These are phyloP conservation scores for Actenoides lindsayi DNA, from an alignment of 2,113 vertebrate species.

Conservation along the genomic window DNA sequence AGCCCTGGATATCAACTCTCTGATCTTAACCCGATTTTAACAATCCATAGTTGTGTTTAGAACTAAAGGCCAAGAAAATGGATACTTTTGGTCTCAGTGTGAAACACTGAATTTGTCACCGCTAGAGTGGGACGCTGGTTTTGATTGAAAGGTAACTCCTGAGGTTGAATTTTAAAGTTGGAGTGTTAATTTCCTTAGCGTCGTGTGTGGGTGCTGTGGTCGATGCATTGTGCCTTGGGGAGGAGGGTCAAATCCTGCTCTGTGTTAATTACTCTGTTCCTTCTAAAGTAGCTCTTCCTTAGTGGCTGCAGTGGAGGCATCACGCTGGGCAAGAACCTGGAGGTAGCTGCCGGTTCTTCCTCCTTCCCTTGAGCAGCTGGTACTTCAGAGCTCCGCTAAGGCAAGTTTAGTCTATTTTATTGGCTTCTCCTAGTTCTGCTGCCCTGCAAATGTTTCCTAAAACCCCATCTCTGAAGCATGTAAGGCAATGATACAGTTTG, in stretches of 20 bases:
- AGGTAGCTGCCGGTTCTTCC: not conserved
- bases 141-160: not conserved
- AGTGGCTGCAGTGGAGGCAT: not conserved
- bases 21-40: not conserved
- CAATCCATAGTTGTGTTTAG: not conserved
- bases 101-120: not conserved
- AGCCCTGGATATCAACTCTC: accelerated
- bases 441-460: not conserved
- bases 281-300: not conserved
- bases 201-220: not conserved
- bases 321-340: not conserved
- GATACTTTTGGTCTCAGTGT: not conserved
- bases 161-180: not conserved
- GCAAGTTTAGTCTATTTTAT: not conserved
- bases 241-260: not conserved
- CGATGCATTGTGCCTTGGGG: not conserved
- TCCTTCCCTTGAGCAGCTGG: not conserved
- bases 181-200: not conserved
- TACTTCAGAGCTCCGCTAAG: not conserved
- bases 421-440: not conserved
- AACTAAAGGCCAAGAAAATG: not conserved
- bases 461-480: not conserved
- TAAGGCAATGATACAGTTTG: not conserved
- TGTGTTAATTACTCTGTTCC: not conserved
- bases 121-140: not conserved